These are phyloP conservation scores for Forbesichthys papilliferus DNA, from an alignment of 2,113 vertebrate genomes.

Conservation along the genomic window DNA sequence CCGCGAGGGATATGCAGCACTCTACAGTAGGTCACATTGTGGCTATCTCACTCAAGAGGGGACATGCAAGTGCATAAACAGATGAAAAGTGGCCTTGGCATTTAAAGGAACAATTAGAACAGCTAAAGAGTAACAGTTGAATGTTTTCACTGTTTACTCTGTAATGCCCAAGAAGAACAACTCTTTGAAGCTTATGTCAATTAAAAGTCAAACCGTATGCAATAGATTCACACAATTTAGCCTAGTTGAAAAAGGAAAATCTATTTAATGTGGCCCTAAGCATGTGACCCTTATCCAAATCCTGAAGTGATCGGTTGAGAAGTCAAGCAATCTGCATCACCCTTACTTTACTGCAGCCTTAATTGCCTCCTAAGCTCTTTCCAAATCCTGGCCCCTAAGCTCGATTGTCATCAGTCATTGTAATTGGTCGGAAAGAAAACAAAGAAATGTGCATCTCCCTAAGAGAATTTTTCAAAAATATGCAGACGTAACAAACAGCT, in stretches of 20 bases:
- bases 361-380: slow-evolving; percentile 58
- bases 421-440: slow-evolving; percentile 52
- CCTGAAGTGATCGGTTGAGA: slow-evolving; percentile 2
- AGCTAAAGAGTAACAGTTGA: not conserved
- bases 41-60: slow-evolving; percentile 18
- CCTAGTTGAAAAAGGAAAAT: slow-evolving; percentile 19
- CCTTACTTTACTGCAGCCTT: slow-evolving; percentile 19
- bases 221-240: slow-evolving; percentile 21
- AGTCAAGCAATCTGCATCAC: not conserved
- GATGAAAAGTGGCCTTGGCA: slow-evolving; percentile 10
- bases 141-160: no score
- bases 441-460: slow-evolving; percentile 44
- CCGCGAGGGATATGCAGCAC: slow-evolving; percentile 2
- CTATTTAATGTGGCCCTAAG: slow-evolving; percentile 36
- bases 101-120: not conserved
- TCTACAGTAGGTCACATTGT: slow-evolving; percentile 25
- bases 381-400: slow-evolving; percentile 25
- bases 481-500: slow-evolving; percentile 31
- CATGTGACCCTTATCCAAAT: slow-evolving; percentile 18
- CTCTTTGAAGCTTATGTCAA: slow-evolving; percentile 38
- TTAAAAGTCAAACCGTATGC: slow-evolving; percentile 26
- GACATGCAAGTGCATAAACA: slow-evolving; percentile 25
- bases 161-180: no score
- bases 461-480: slow-evolving; percentile 18
- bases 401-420: slow-evolving; percentile 46